These are phyloP conservation scores for Danaus plexippus DNA, from an alignment of 1,140 invertebrate genomes.

Conservation along the genomic window DNA sequence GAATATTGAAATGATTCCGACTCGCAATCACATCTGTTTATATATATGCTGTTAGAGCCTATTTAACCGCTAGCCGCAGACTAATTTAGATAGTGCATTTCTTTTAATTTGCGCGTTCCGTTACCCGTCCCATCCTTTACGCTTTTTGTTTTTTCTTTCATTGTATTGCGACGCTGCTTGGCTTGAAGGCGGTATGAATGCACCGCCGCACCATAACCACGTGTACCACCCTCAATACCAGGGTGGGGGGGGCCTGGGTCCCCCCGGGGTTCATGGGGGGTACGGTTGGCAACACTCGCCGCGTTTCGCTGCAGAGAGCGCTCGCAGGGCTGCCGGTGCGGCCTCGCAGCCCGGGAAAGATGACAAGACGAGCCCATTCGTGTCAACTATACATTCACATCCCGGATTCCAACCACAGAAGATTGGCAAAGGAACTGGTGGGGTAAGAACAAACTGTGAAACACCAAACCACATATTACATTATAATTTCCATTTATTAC, in stretches of 20 bases:
- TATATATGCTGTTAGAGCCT: conserved; percentile 48
- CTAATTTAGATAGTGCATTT: conserved; percentile 52
- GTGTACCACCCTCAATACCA: conserved; percentile 64
- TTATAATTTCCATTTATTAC: too few relatives aligned
- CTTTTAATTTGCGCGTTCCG: conserved; percentile 55
- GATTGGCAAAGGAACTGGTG: conserved; percentile 86
- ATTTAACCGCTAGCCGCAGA: conserved; percentile 51
- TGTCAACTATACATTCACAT: conserved; percentile 90
- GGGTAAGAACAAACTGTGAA: conserved; percentile 48
- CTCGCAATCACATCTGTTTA: conserved; percentile 36
- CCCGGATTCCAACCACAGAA: conserved; percentile 95
- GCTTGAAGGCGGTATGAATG: conserved; percentile 72
- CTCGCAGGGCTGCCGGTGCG: conserved; percentile 52
- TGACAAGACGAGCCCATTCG: conserved; percentile 85
- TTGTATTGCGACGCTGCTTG: conserved; percentile 69
- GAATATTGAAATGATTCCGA: conserved; percentile 9
- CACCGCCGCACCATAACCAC: conserved; percentile 68
- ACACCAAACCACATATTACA: too few relatives aligned
- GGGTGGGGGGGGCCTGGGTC: conserved; percentile 42
- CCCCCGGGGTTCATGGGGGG: conserved; percentile 42
- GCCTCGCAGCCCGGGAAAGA: conserved; percentile 70
- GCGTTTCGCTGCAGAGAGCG: conserved; percentile 68
- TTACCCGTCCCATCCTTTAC: conserved; percentile 57
- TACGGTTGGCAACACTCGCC: conserved; percentile 50
- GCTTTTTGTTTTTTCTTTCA: conserved; percentile 69